phyloP scores from a whole-genome alignment of 2,888 invertebrate species.

The Octodonta nipae region DNA sequence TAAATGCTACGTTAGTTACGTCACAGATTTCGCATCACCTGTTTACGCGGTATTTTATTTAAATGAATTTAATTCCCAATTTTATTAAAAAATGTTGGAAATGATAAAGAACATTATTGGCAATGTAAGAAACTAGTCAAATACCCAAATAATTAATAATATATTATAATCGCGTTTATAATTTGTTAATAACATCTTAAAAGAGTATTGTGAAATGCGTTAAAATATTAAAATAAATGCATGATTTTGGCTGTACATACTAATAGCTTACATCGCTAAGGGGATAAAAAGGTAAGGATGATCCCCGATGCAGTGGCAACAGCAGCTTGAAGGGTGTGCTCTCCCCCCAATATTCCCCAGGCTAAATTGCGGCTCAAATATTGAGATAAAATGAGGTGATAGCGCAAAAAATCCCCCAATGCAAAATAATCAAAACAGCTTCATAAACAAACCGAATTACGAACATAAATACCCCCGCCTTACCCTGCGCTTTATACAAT shows the following conservation, averaged over 20 bases:
- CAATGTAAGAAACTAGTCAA: too few relatives aligned
- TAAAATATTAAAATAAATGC: neutral
- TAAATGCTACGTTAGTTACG: too few relatives aligned
- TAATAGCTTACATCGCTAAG: constrained; percentile 18
- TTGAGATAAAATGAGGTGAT: constrained; percentile 8
- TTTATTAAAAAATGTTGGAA: too few relatives aligned
- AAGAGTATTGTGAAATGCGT: neutral
- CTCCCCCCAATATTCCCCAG: constrained; percentile 15
- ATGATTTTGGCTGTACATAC: too few relatives aligned
- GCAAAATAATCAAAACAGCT: constrained; percentile 15
- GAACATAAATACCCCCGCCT: constrained; percentile 12
- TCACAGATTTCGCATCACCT: too few relatives aligned
- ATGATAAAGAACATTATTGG: too few relatives aligned
- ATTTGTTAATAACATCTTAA: too few relatives aligned
- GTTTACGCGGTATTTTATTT: too few relatives aligned
- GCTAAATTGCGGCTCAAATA: constrained; percentile 17
- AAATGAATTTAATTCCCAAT: too few relatives aligned
- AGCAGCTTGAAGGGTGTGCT: constrained; percentile 27
- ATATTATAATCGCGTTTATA: too few relatives aligned
- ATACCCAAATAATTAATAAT: too few relatives aligned
- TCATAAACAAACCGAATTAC: constrained; percentile 19
- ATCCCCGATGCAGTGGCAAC: constrained; percentile 32
- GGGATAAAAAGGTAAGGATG: constrained; percentile 30
- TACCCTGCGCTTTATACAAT: too few relatives aligned
- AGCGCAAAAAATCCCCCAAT: constrained; percentile 11